Evolutionary conservation across 2,797 vertebrate species (phyloP).

Genomic region (Gambusia yucatana): DNA sequence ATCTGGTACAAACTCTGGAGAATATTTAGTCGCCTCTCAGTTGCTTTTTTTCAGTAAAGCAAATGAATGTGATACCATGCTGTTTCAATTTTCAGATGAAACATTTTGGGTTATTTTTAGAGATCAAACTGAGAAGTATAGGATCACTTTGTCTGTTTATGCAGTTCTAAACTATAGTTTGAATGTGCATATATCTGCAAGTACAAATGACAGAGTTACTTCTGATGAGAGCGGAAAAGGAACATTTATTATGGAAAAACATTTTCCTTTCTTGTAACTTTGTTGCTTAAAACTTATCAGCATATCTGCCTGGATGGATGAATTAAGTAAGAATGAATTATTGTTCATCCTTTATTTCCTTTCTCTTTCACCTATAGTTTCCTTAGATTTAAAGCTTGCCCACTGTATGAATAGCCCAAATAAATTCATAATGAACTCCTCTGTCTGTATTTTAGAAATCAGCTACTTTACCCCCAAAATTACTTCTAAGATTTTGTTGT

Average conservation of each 20-base stretch:
- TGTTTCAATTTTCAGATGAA: neutral
- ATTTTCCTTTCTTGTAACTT: neutral
- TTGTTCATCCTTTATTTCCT: neutral
- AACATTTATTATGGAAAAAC: neutral
- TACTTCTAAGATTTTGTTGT: neutral
- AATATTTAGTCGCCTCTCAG: neutral
- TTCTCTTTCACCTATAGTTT: neutral
- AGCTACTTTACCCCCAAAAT: neutral
- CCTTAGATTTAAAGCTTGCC: neutral
- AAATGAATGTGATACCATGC: neutral
- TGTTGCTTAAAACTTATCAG: neutral
- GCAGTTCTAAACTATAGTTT: neutral
- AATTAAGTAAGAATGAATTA: too few species aligned
- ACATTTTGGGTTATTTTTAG: neutral
- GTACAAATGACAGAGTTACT: neutral
- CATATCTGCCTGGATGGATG: neutral
- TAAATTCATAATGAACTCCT: neutral
- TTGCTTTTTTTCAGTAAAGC: neutral
- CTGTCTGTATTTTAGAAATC: neutral
- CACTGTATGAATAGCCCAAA: neutral
- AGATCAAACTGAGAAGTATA: neutral
- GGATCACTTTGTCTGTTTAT: neutral
- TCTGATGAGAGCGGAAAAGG: neutral
- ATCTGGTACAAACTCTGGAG: neutral
- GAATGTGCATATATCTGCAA: neutral